Evolutionary conservation across 2,113 vertebrate species (phyloP).

Genomic region (Carassius carassius): DNA sequence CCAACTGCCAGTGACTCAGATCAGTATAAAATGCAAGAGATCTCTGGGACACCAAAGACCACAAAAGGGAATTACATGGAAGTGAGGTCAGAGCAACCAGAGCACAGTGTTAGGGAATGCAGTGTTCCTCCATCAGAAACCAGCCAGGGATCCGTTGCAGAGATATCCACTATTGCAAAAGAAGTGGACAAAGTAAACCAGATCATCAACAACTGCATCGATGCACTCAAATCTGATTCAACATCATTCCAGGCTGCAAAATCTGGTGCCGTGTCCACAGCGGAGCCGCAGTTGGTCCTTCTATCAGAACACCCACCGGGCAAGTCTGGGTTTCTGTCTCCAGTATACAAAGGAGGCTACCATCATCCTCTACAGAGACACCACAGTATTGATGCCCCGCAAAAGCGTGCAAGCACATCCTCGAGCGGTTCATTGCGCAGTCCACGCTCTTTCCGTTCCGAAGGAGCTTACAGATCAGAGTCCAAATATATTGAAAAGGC

Average conservation of each 20-base stretch:
- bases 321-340: conserved; percentile 87
- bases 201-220: conserved; percentile 99
- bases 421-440: conserved; percentile 88
- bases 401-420: conserved; percentile 79
- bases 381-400: conserved; percentile 87
- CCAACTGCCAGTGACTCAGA: conserved; percentile 82
- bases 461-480: conserved; percentile 84
- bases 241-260: conserved; percentile 91
- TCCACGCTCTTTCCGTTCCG: conserved; percentile 88
- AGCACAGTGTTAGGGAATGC: conserved; percentile 72
- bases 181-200: conserved; percentile 98
- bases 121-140: conserved; percentile 79
- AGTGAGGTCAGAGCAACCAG: conserved; percentile 83
- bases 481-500: conserved; percentile 90
- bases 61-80: conserved; percentile 94
- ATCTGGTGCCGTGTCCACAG: conserved; percentile 80
- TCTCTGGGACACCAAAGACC: conserved; percentile 85
- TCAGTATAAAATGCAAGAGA: conserved; percentile 89
- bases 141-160: conserved; percentile 86
- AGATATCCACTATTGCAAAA: conserved; percentile 97
- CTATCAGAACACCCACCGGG: conserved; percentile 86
- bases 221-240: conserved; percentile 95
- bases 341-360: conserved; percentile 88
- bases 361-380: conserved; percentile 89
- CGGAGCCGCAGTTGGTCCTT: conserved; percentile 89